These are phyloP conservation scores for Erebia aethiops DNA, from an alignment of 2,888 invertebrate genomes.

Conservation along the genomic window DNA sequence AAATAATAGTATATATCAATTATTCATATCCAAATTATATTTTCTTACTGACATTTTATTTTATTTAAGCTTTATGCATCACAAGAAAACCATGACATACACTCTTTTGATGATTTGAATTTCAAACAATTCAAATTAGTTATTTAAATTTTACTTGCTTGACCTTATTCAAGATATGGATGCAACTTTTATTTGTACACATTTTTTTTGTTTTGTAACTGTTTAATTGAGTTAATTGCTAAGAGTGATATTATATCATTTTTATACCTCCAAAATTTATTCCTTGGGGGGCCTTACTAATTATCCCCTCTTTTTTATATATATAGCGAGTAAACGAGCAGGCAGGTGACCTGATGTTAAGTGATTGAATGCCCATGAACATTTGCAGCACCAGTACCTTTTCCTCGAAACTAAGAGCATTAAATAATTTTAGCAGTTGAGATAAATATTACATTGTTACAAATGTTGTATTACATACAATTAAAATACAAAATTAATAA, in stretches of 20 bases:
- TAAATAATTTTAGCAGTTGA: too few species aligned
- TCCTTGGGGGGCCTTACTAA: not conserved
- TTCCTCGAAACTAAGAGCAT: not conserved
- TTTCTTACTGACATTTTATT: too few species aligned
- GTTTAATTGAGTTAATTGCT: too few species aligned
- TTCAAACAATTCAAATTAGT: not conserved
- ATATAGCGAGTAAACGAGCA: too few species aligned
- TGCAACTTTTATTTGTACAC: slow-evolving; percentile 9
- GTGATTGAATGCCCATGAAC: too few species aligned
- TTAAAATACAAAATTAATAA: not conserved
- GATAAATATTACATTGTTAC: not conserved
- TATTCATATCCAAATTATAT: not conserved
- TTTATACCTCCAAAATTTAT: too few species aligned
- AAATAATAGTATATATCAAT: not conserved
- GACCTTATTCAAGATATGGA: not conserved
- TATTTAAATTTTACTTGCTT: slow-evolving; percentile 1
- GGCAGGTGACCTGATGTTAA: too few species aligned
- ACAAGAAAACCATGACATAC: not conserved
- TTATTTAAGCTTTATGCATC: too few species aligned
- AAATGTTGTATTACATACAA: too few species aligned
- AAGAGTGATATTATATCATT: too few species aligned
- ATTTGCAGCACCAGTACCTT: too few species aligned
- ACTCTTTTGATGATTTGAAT: not conserved
- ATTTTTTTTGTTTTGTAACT: too few species aligned
- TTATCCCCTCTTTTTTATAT: not conserved